Evolutionary conservation across 1,140 invertebrate genomes (phyloP).

Genomic region (Dendrolimus kikuchii): DNA sequence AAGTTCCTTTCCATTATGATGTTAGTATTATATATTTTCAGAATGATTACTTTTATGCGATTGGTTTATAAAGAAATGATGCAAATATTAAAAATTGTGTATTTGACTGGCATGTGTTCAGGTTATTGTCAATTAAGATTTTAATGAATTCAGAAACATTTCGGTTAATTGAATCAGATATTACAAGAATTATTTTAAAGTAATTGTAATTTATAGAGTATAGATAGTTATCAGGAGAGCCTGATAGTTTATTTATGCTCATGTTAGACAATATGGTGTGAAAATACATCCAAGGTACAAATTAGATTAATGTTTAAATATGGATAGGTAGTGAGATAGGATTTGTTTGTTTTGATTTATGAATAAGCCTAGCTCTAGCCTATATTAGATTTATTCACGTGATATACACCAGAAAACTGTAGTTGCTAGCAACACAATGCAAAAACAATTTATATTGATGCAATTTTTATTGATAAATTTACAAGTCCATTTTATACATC

Average conservation of each 20-base stretch:
- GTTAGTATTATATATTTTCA: conserved; percentile 13
- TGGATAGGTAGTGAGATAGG: conserved; percentile 16
- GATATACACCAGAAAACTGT: conserved; percentile 8
- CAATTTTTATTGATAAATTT: neutral
- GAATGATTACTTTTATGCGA: conserved; percentile 41
- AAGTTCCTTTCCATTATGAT: conserved; percentile 26
- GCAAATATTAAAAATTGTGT: conserved; percentile 1
- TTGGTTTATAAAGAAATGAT: conserved; percentile 20
- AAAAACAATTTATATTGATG: conserved; percentile 2
- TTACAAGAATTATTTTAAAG: too few relatives aligned
- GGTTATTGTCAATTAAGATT: conserved; percentile 11
- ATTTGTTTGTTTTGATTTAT: conserved; percentile 12
- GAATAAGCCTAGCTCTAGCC: conserved; percentile 13
- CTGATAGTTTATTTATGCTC: conserved; percentile 23
- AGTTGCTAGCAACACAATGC: conserved; percentile 13
- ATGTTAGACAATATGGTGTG: conserved; percentile 47
- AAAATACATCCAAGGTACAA: conserved; percentile 51
- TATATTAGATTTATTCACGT: conserved; percentile 14
- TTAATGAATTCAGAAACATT: neutral
- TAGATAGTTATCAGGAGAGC: neutral
- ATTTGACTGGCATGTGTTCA: conserved; percentile 13
- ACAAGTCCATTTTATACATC: too few relatives aligned
- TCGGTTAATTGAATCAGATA: too few relatives aligned
- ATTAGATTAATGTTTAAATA: conserved; percentile 38
- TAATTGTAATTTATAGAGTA: too few relatives aligned